These are phyloP conservation scores for Herminia tarsipennalis DNA, from an alignment of 2,888 invertebrate genomes.

Conservation along the genomic window DNA sequence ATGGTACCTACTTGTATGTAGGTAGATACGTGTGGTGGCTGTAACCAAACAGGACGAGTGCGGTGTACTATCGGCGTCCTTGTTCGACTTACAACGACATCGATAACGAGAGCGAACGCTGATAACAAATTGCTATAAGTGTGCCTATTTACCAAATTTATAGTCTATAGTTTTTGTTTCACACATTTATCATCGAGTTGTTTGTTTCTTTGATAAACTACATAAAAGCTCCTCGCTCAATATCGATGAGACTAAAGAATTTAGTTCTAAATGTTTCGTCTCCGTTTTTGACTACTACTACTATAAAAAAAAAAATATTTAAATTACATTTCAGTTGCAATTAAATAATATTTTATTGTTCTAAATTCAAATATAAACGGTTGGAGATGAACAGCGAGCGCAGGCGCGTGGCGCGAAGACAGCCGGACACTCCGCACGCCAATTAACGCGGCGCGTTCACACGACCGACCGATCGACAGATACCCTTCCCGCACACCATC, in stretches of 20 bases:
- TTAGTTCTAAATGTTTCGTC: constrained; percentile 28
- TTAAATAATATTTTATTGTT: constrained; percentile 60
- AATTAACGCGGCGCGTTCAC: constrained; percentile 81
- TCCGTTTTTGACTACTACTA: constrained; percentile 21
- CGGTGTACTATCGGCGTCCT: constrained; percentile 68
- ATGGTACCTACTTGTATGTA: constrained; percentile 45
- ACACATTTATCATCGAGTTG: constrained; percentile 13
- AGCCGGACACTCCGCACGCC: constrained; percentile 76
- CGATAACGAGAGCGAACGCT: constrained; percentile 62
- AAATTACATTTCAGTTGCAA: constrained; percentile 28
- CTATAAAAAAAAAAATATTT: constrained; percentile 19
- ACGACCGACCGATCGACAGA: constrained; percentile 60
- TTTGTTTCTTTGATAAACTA: constrained; percentile 15
- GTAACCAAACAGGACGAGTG: constrained; percentile 53
- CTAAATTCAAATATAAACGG: constrained; percentile 67
- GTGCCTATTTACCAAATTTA: constrained; percentile 45
- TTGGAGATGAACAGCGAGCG: constrained; percentile 56
- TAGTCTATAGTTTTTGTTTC: constrained; percentile 27
- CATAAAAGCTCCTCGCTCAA: constrained; percentile 20
- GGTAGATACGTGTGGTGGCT: constrained; percentile 34
- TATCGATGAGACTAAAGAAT: constrained; percentile 19
- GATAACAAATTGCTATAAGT: constrained; percentile 57
- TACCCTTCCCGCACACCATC: constrained; percentile 60
- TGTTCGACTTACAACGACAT: constrained; percentile 71
- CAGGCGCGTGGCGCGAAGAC: constrained; percentile 77